phyloP scores from a whole-genome alignment of 2,797 vertebrate species.

The Sorex maritimensis region DNA sequence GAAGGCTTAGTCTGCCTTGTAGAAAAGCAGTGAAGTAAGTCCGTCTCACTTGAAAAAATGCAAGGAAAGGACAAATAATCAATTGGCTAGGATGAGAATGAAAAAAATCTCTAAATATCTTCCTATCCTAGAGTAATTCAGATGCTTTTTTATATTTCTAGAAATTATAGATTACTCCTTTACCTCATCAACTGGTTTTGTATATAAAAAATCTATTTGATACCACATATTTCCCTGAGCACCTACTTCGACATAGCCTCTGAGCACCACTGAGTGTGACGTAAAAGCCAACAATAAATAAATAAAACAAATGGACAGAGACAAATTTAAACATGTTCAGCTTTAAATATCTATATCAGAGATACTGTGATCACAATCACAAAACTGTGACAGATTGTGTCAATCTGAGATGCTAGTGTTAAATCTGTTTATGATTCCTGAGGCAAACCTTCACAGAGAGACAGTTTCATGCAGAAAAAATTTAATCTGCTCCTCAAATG shows the following conservation, averaged over 20 bases:
- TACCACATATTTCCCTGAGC: no score
- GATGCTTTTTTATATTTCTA: background rate
- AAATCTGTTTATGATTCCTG: slow-evolving; percentile 8
- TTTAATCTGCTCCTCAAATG: background rate
- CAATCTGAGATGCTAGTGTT: background rate
- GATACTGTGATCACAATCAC: background rate
- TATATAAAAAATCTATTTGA: background rate
- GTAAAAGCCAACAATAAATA: no score
- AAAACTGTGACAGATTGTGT: background rate
- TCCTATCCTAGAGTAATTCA: background rate
- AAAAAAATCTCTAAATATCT: background rate
- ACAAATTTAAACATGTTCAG: background rate
- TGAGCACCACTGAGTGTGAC: no score
- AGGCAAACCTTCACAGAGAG: background rate
- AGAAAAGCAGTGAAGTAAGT: background rate
- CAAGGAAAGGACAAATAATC: background rate
- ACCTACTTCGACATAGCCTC: no score
- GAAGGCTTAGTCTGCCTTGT: background rate
- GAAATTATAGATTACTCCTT: slow-evolving; percentile 2
- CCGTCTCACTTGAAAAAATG: background rate
- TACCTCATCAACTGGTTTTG: no score
- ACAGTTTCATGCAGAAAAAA: slow-evolving; percentile 10
- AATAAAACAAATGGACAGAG: background rate
- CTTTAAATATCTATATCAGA: no score
- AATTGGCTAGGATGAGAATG: background rate